These are phyloP conservation scores for Centroberyx gerrardi DNA, from an alignment of 2,797 vertebrate genomes.

Conservation along the genomic window DNA sequence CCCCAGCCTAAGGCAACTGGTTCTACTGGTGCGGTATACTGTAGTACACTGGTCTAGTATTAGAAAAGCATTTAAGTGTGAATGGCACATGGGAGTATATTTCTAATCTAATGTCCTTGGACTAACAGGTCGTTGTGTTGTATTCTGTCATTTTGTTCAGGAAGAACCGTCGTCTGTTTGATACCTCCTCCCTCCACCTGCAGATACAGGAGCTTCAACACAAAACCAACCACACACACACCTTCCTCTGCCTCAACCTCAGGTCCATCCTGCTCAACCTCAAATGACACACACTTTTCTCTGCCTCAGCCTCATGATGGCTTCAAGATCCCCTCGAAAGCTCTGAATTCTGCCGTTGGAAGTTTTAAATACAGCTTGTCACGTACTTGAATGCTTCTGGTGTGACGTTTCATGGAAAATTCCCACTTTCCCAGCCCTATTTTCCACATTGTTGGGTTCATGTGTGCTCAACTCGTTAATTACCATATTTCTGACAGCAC, in stretches of 20 bases:
- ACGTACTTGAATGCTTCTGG: too few relatives aligned
- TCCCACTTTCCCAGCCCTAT: too few relatives aligned
- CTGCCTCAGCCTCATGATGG: neutral
- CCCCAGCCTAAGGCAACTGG: too few relatives aligned
- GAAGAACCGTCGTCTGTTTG: conserved; percentile 91
- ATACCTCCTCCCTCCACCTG: conserved; percentile 87
- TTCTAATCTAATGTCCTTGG: neutral
- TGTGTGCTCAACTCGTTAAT: neutral
- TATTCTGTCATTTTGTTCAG: conserved; percentile 35
- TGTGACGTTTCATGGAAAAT: too few relatives aligned
- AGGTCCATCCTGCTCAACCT: conserved; percentile 90
- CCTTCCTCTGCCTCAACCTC: conserved; percentile 90
- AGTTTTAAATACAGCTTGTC: too few relatives aligned
- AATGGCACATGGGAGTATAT: too few relatives aligned
- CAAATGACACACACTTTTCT: conserved; percentile 57
- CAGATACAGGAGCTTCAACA: conserved; percentile 88
- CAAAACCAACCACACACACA: conserved; percentile 81
- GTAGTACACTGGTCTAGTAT: too few relatives aligned
- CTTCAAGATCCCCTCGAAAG: too few relatives aligned
- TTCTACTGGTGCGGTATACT: too few relatives aligned
- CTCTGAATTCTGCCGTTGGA: too few relatives aligned
- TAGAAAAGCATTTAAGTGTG: too few relatives aligned
- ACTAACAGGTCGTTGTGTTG: neutral
- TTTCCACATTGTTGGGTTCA: too few relatives aligned
- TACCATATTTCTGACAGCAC: conserved; percentile 6